Percentiles rank a stretch among this genome's conserved stretches.
These are phyloP conservation scores for Noctua fimbriata DNA, from an alignment of 2,888 invertebrate genomes.

Conservation along the genomic window DNA sequence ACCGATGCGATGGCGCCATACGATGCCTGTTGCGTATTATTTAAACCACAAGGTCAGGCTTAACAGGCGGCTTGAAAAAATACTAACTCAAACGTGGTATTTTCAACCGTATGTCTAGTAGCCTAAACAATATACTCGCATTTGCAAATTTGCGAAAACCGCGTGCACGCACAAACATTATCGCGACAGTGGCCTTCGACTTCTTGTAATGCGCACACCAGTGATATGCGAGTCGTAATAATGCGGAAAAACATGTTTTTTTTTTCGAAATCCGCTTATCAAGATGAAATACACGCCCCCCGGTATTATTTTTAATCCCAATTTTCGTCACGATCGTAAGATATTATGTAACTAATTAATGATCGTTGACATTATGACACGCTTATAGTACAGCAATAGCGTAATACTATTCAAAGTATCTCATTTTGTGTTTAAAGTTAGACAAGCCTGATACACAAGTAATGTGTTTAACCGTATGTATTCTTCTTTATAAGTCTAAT, in stretches of 20 bases:
- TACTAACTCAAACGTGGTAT: constrained; percentile 69
- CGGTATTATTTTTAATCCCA: constrained; percentile 16
- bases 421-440: background rate
- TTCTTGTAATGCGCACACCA: constrained; percentile 73
- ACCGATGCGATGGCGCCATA: constrained; percentile 74
- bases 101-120: constrained; percentile 77
- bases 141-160: constrained; percentile 51
- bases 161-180: constrained; percentile 78
- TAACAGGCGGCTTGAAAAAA: constrained; percentile 74
- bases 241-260: constrained; percentile 78
- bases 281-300: constrained; percentile 45
- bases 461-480: background rate
- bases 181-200: constrained; percentile 79
- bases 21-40: constrained; percentile 85
- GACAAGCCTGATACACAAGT: background rate
- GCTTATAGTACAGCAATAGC: background rate
- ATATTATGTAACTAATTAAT: constrained; percentile 38
- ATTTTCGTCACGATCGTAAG: constrained; percentile 23
- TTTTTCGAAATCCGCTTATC: constrained; percentile 68
- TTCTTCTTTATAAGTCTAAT: background rate
- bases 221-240: constrained; percentile 66
- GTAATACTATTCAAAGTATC: background rate
- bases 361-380: background rate
- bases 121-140: constrained; percentile 70
- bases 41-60: constrained; percentile 83